Evolutionary conservation across 2,797 vertebrate species (phyloP).

Genomic region (Pelobates cultripes): DNA sequence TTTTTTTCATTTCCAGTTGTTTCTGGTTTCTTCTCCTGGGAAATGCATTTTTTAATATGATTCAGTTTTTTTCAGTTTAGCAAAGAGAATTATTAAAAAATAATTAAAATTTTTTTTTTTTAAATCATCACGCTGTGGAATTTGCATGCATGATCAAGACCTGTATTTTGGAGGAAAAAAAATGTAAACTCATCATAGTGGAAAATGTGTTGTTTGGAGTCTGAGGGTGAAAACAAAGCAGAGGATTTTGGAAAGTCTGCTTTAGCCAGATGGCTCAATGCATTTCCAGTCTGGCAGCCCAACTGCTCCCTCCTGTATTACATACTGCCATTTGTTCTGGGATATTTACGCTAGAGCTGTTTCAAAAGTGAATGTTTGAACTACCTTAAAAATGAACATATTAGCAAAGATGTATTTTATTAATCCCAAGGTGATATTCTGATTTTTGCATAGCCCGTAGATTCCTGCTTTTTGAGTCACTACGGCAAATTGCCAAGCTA

Average conservation of each 20-base stretch:
- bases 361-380: conserved; percentile 83
- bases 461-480: conserved; percentile 13
- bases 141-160: conserved; percentile 83
- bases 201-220: conserved; percentile 88
- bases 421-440: conserved; percentile 70
- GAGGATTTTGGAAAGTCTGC: conserved; percentile 92
- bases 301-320: conserved; percentile 90
- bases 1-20: conserved; percentile 27
- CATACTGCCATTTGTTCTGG: conserved; percentile 85
- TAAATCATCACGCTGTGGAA: conserved; percentile 71
- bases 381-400: conserved; percentile 83
- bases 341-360: conserved; percentile 85
- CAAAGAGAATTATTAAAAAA: conserved; percentile 4
- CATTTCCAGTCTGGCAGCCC: conserved; percentile 94
- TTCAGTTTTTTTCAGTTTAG: not conserved
- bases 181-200: conserved; percentile 85
- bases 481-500: conserved; percentile 7
- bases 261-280: conserved; percentile 94
- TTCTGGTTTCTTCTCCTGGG: conserved; percentile 67
- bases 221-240: conserved; percentile 90
- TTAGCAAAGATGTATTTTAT: conserved; percentile 76
- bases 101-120: conserved; percentile 40
- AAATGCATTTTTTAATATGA: conserved; percentile 78
- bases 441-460: conserved; percentile 37
- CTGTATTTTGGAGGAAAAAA: conserved; percentile 75